These are phyloP conservation scores for Argya squamiceps DNA, from an alignment of 2,797 vertebrate genomes.

Conservation along the genomic window DNA sequence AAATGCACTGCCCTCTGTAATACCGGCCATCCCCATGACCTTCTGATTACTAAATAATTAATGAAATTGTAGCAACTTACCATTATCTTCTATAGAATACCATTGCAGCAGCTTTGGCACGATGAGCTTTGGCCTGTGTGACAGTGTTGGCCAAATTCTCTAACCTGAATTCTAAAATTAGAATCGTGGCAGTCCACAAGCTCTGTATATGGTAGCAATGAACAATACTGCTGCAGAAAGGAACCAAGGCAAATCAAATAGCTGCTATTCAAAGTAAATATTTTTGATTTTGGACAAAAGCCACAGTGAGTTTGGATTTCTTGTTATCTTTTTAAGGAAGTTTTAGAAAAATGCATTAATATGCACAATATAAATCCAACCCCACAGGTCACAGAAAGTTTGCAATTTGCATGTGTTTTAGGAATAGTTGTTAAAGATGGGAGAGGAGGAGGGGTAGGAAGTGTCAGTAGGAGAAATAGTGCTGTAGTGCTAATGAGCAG, in stretches of 20 bases:
- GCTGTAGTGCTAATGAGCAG: slow-evolving; percentile 73
- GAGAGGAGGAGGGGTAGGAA: slow-evolving; percentile 56
- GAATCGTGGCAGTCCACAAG: background rate
- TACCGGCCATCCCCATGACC: background rate
- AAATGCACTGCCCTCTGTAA: background rate
- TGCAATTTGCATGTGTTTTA: slow-evolving; percentile 56
- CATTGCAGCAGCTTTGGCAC: background rate
- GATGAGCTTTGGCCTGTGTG: background rate
- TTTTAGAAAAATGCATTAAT: slow-evolving; percentile 38
- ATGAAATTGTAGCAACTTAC: background rate
- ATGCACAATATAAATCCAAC: slow-evolving; percentile 31
- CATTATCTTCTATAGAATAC: background rate
- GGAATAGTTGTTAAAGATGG: slow-evolving; percentile 40
- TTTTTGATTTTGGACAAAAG: background rate
- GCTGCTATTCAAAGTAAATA: background rate
- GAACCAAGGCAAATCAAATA: background rate
- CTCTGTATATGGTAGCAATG: background rate
- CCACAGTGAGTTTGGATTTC: background rate
- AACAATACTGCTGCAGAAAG: background rate
- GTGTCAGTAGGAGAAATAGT: slow-evolving; percentile 60
- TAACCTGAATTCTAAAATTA: background rate
- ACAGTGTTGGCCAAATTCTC: background rate
- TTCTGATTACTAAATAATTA: background rate
- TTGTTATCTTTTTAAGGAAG: background rate
- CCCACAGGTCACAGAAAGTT: slow-evolving; percentile 36